A percentile compares a stretch with the other conserved stretches of the same genome.
Conservation (phyloP, 2,797 vertebrate species). For the Bradypus variegatus region DNA sequence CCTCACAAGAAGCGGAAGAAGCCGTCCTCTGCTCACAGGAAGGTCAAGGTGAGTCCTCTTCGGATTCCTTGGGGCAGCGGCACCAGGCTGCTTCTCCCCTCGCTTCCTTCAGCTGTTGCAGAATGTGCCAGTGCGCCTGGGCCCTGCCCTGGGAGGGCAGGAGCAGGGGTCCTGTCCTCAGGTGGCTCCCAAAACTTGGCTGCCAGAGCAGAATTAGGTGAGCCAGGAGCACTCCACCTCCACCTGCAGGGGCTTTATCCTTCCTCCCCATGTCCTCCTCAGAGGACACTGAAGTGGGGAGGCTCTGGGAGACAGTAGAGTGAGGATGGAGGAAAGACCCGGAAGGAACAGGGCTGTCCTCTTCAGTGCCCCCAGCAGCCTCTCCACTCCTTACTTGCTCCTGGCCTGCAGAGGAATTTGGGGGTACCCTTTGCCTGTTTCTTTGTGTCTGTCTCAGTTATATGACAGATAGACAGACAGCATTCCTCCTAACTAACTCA, state of each 20-base stretch:
- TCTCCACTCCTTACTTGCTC: too few relatives aligned
- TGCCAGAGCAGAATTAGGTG: fast-evolving
- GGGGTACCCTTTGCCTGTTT: too few relatives aligned
- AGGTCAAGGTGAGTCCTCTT: conserved; percentile 72
- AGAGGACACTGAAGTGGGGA: too few relatives aligned
- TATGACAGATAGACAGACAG: fast-evolving
- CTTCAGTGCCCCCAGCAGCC: background rate
- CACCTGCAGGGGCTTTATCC: too few relatives aligned
- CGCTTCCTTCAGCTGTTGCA: background rate
- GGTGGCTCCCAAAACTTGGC: background rate
- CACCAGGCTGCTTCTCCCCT: background rate
- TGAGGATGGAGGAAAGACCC: too few relatives aligned
- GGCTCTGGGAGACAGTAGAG: too few relatives aligned
- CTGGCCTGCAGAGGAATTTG: background rate
- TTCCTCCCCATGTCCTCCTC: too few relatives aligned
- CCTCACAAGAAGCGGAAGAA: conserved; percentile 65
- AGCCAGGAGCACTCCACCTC: too few relatives aligned
- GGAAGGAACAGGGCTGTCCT: background rate
- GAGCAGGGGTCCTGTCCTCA: background rate
- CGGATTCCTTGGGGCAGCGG: background rate
- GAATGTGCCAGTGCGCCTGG: fast-evolving
- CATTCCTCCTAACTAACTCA: fast-evolving
- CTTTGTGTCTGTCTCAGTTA: background rate
- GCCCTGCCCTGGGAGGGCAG: background rate
- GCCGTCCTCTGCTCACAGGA: background rate